These are phyloP conservation scores for Pollachius pollachius DNA, from an alignment of 2,113 vertebrate species.

Conservation along the genomic window DNA sequence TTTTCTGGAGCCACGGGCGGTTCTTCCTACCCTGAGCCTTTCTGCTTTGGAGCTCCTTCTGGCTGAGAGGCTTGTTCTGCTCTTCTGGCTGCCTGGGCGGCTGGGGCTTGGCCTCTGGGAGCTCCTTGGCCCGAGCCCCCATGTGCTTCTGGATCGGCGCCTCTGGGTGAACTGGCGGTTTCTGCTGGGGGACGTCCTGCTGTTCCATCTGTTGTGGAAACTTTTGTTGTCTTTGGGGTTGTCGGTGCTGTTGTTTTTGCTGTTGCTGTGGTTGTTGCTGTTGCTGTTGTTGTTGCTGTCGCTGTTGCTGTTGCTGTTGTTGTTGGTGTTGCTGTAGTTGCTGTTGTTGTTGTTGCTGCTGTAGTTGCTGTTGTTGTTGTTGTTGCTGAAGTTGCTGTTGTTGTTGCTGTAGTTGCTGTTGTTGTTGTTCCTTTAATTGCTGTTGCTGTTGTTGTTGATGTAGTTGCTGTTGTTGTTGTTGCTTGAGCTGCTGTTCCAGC, in stretches of 20 bases:
- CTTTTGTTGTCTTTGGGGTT: not conserved
- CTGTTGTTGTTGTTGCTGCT: slow-evolving; percentile 13
- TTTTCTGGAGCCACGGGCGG: slow-evolving; percentile 73
- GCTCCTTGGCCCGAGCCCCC: slow-evolving; percentile 25
- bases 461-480: slow-evolving; percentile 10
- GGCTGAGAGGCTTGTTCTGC: slow-evolving; percentile 35
- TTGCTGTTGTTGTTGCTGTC: slow-evolving; percentile 2
- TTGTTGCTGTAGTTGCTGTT: slow-evolving; percentile 9
- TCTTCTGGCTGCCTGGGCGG: slow-evolving; percentile 10
- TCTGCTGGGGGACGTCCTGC: not conserved
- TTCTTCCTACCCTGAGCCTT: slow-evolving; percentile 63
- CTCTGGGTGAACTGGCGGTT: slow-evolving; percentile 12
- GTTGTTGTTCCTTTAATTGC: not conserved
- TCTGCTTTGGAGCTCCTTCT: slow-evolving; percentile 50
- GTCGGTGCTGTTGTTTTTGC: not conserved
- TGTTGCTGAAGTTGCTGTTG: not conserved
- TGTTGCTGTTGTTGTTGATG: not conserved
- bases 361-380: not conserved
- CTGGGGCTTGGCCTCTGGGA: slow-evolving; percentile 13
- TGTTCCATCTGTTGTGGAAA: slow-evolving; percentile 9
- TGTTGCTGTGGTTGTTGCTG: slow-evolving; percentile 3
- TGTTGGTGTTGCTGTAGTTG: not conserved
- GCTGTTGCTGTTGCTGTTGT: not conserved
- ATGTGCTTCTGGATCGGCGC: slow-evolving; percentile 8
- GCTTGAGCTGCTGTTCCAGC: not conserved